Base-by-base conservation (phyloP, 2,888 invertebrate genomes). In the Labia minor region DNA sequence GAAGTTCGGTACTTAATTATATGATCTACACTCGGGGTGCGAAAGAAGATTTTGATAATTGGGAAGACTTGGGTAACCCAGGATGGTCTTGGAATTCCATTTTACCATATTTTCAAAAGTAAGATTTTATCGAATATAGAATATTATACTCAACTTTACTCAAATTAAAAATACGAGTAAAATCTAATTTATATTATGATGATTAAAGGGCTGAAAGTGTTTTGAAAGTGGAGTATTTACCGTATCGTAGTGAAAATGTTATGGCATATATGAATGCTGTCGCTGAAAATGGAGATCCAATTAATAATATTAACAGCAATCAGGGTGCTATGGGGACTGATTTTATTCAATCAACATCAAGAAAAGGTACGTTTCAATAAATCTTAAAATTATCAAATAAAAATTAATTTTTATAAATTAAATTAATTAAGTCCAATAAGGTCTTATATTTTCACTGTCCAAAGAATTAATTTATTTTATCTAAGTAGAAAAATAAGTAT, bases 21-120 rank as follows among this genome's bases (percentile, higher is more conserved):
- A 90, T 93, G 90, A 85, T 88, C 72, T 90, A 88, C 73, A 88
- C 87, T 0, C 78, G 89, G 69, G 90, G 89, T 11, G 14, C 65
- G 4, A 80, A 82, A 0, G 77, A 80, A 1, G 92, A 93, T 74
- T 93, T 88, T 75, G 87, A 92, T 73, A 78, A 80, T 2, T 93
- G 93, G 93, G 83, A 84, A 14, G 79, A 78, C 0, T 74, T 85
- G 73, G 91, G 89, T 0, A 88, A 89, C 74, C 76, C 81, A 0
- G 89, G 88, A 0, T 90, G 90, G 90, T 83, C 86, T 64, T 90
- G 83, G 80, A 78, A 83, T 21, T 83, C 88, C 19, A 86, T 90
- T 0, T 74, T 89, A 16, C 86, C 86, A 0, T 90, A 89, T 74
- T 92, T 89, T 75, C 87, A 86, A 74, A 91, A 90, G 77, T 79